phyloP scores from a whole-genome alignment of 2,113 vertebrate species.

The Ctenomys sociabilis region DNA sequence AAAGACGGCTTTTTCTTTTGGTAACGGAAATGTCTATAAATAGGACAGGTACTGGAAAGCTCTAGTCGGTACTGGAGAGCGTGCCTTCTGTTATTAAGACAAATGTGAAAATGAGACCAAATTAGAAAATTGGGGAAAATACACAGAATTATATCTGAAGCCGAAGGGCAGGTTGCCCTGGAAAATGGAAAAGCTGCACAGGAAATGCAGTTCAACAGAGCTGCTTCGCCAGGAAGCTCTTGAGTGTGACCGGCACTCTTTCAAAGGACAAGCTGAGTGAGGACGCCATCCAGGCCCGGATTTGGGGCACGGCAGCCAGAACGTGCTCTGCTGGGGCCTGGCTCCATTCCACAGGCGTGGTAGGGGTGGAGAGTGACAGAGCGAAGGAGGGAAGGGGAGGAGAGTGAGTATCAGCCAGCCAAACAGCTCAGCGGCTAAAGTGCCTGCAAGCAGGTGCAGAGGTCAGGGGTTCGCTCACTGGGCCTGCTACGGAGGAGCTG shows the following conservation, averaged over 20 bases:
- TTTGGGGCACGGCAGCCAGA: neutral
- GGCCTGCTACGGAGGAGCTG: too few relatives aligned
- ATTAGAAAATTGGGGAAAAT: slow-evolving; percentile 48
- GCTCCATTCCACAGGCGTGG: neutral
- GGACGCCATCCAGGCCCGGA: neutral
- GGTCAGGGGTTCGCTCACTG: too few relatives aligned
- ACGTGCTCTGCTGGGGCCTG: neutral
- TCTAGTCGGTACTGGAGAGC: neutral
- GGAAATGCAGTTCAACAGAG: slow-evolving; percentile 53
- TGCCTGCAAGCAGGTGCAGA: too few relatives aligned
- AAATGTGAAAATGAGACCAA: slow-evolving; percentile 62
- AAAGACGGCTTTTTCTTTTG: neutral
- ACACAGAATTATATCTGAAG: slow-evolving; percentile 43
- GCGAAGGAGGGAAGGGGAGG: too few relatives aligned
- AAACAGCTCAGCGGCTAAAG: too few relatives aligned
- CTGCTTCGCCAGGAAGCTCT: neutral
- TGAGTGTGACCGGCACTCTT: slow-evolving; percentile 3
- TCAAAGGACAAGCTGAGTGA: neutral
- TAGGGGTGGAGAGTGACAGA: neutral
- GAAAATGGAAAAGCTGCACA: slow-evolving; percentile 42
- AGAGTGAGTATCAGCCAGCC: too few relatives aligned
- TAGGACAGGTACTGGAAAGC: slow-evolving; percentile 13
- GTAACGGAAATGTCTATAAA: neutral
- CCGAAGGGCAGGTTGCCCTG: slow-evolving; percentile 35
- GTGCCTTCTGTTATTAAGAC: neutral